phyloP scores from a whole-genome alignment of 2,113 vertebrate genomes.

The Empidonax traillii region DNA sequence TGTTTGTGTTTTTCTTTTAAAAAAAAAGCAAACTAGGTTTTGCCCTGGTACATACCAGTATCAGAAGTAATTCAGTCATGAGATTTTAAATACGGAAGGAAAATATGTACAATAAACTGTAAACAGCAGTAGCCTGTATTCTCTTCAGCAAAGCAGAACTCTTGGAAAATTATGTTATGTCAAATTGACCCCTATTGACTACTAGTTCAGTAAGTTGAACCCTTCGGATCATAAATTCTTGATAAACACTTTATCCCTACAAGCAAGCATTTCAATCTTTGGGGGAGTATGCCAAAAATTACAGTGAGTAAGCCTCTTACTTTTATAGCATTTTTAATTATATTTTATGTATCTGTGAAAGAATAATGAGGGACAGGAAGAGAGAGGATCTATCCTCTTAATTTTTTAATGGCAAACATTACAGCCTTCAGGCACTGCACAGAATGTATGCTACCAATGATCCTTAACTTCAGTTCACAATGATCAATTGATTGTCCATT shows the following conservation, averaged over 20 bases:
- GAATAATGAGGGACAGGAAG: background rate
- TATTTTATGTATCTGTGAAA: background rate
- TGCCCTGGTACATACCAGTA: background rate
- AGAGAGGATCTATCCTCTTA: background rate
- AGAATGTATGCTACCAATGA: background rate
- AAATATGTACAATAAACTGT: background rate
- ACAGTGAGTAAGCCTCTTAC: background rate
- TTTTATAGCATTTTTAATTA: background rate
- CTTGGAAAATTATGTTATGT: background rate
- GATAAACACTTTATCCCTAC: background rate
- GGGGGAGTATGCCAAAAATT: background rate
- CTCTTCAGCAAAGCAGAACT: background rate
- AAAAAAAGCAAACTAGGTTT: background rate
- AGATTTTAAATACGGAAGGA: accelerated
- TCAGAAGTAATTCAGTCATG: background rate
- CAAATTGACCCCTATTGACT: background rate
- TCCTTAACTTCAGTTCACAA: background rate
- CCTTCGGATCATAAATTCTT: background rate
- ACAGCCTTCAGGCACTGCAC: background rate
- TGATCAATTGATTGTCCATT: background rate
- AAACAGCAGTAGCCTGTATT: background rate
- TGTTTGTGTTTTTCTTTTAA: background rate
- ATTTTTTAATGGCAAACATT: background rate
- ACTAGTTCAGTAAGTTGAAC: background rate
- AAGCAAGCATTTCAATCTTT: background rate